Base-by-base conservation (phyloP, 2,888 invertebrate genomes). In the Noctua pronuba region DNA sequence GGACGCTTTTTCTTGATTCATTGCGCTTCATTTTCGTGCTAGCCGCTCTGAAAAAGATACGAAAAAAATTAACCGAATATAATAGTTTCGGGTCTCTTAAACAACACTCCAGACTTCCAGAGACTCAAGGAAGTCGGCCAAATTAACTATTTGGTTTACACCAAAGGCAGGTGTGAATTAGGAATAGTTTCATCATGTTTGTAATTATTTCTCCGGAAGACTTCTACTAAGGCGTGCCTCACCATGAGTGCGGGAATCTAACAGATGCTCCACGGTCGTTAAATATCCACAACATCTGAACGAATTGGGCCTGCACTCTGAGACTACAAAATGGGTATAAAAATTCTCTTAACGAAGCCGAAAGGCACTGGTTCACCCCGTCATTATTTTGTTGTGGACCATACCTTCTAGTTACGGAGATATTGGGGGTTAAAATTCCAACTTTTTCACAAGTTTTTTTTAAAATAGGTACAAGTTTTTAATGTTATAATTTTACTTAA, bases 11-110 rank as follows among this genome's bases (percentile, higher is more conserved):
- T 89, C 91, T 31, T 89, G 96, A 96, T 6, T 96, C 96, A 95
- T 95, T 93, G 88, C 96, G 96, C 94, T 92, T 94, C 96, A 96
- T 96, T 95, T 94, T 96, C 93, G 92, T 89, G 89, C 93, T 90
- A 92, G 91, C 92, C 92, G 91, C 87, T 94, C 95, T 96, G 93
- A 13, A 93, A 84, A 60, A 55, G 4, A 92, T 44, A 65, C 1
- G 7, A n/a, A 68, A n/a, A 7, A 41, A 35, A 60, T 2, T 60
- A 60, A 0, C 35, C 21, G 16, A 21, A 16, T n/a, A 11, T 0
- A 46, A n/a, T 28, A 11, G 13, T 58, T 55, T 65, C 28, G 24
- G 55, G n/a, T n/a, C 1, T 35, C 21, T 24, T 24, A 24, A 52
- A 41, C 31, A 10, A 31, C 18, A 55, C 24, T 49, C 16, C 18